These are phyloP conservation scores for Himalopsyche anomala DNA, from an alignment of 2,888 invertebrate genomes.

Conservation along the genomic window DNA sequence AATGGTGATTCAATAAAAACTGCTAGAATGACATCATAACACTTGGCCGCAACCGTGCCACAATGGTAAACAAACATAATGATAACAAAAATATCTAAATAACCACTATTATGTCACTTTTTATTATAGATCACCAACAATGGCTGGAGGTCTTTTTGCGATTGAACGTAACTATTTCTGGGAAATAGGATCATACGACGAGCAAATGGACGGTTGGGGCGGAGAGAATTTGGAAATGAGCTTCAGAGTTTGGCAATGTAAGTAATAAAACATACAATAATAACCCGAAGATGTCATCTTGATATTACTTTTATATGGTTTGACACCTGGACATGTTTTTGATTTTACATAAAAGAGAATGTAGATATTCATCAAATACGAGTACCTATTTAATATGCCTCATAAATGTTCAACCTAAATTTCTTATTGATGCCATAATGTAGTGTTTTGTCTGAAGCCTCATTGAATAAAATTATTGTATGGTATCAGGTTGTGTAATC, in stretches of 20 bases:
- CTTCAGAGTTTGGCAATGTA: conserved; percentile 90
- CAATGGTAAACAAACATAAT: not conserved
- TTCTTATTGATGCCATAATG: not conserved
- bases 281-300: too few relatives aligned
- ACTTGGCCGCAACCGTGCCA: too few relatives aligned
- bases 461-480: too few relatives aligned
- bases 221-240: conserved; percentile 99
- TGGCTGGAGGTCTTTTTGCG: conserved; percentile 99
- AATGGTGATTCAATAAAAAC: too few relatives aligned
- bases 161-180: conserved; percentile 95
- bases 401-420: not conserved
- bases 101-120: not conserved
- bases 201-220: conserved; percentile 98
- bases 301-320: not conserved
- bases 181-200: conserved; percentile 96
- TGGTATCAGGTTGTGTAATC: too few relatives aligned
- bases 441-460: not conserved
- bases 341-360: too few relatives aligned
- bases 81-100: not conserved
- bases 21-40: too few relatives aligned
- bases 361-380: not conserved
- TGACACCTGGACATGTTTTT: not conserved
- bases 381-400: not conserved
- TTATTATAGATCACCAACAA: conserved; percentile 87
- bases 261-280: conserved; percentile 59